Percentiles rank a stretch among this genome's conserved stretches.
phyloP scores from a whole-genome alignment of 2,113 vertebrate genomes.

The Zootoca vivipara region DNA sequence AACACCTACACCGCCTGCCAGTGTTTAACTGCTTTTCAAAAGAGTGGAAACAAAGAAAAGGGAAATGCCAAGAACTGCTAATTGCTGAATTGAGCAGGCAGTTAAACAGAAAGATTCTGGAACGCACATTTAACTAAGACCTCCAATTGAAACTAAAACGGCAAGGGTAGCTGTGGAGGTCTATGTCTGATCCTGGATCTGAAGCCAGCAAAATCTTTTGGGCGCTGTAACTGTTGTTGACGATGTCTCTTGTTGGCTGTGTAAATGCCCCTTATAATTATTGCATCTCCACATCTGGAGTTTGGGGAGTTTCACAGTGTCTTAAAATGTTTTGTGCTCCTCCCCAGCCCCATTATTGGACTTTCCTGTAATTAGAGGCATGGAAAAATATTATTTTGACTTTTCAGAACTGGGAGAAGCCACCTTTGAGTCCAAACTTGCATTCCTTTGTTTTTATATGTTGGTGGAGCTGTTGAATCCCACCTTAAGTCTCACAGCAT shows the following conservation, averaged over 20 bases:
- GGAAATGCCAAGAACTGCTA: slow-evolving; percentile 3
- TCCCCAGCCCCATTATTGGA: too few species aligned
- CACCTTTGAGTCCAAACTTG: neutral
- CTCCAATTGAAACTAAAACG: neutral
- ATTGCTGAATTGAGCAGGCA: slow-evolving; percentile 5
- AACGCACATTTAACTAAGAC: neutral
- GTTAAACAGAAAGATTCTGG: neutral
- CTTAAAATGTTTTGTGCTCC: too few species aligned
- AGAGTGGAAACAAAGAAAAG: slow-evolving; percentile 21
- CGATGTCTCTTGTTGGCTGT: neutral
- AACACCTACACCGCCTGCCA: slow-evolving; percentile 12
- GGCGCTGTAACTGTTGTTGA: neutral
- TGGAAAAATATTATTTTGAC: too few species aligned
- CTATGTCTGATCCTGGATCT: neutral
- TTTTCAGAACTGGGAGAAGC: neutral
- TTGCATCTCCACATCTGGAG: neutral
- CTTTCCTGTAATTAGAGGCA: too few species aligned
- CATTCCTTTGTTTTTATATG: neutral
- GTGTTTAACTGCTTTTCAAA: slow-evolving; percentile 8
- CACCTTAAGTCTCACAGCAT: neutral
- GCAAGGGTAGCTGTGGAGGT: neutral
- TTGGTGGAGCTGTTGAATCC: neutral
- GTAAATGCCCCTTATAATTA: neutral
- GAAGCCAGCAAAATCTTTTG: neutral
- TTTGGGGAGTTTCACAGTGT: neutral